Conservation (phyloP, 92 coral and sea anemone species). For the Phenganax subtilis region DNA sequence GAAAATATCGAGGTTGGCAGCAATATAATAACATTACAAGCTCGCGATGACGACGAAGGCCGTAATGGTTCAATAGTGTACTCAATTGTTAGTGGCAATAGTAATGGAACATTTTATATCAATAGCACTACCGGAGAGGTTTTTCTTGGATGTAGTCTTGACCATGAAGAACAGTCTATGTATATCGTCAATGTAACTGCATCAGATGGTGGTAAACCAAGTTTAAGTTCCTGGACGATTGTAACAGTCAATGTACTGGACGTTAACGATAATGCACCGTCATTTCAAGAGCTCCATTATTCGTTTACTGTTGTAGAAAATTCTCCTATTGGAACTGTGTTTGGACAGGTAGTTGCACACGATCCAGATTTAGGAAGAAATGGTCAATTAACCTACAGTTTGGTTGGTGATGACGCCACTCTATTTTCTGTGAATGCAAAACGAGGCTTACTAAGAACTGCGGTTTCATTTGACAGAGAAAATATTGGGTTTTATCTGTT, state of each 20-base stretch:
- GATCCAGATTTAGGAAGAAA: constrained; percentile 75
- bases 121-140: constrained; percentile 57
- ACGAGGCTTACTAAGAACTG: constrained; percentile 61
- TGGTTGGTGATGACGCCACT: constrained; percentile 53
- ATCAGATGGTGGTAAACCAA: constrained; percentile 64
- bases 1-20: constrained; percentile 55
- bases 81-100: constrained; percentile 60
- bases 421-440: constrained; percentile 56
- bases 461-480: constrained; percentile 71
- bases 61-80: constrained; percentile 54
- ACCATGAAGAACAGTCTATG: constrained; percentile 46
- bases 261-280: constrained; percentile 73
- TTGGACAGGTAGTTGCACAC: constrained; percentile 66
- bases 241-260: constrained; percentile 58
- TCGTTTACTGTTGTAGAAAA: constrained; percentile 65
- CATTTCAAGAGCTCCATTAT: constrained; percentile 55
- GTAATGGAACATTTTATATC: constrained; percentile 54
- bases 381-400: constrained; percentile 55
- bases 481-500: constrained; percentile 63
- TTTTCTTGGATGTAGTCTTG: constrained; percentile 47
- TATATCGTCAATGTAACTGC: constrained; percentile 70
- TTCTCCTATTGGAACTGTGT: constrained; percentile 52
- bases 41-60: constrained; percentile 55
- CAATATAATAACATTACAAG: constrained; percentile 53
- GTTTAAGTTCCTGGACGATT: constrained; percentile 56